Percentiles rank a stretch among this genome's conserved stretches.
Evolutionary conservation across 2,113 vertebrate species (phyloP).

Genomic region (Rhinogobius similis): DNA sequence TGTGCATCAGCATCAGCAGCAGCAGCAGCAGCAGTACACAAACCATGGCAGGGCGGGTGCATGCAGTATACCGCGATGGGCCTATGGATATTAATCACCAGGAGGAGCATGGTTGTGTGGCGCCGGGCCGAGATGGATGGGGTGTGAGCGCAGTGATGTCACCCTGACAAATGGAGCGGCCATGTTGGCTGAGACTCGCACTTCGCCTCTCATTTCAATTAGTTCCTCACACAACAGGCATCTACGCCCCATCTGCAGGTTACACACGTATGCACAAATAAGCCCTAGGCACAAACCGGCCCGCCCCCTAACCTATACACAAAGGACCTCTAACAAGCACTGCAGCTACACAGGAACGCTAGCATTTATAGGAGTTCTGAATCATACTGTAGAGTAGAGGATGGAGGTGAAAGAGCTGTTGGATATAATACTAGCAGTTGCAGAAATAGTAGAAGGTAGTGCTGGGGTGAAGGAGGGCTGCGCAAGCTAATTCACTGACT

Average conservation of each 20-base stretch:
- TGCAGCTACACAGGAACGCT: conserved; percentile 54
- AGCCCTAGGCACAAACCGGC: conserved; percentile 46
- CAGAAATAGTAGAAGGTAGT: background rate
- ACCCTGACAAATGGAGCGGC: conserved; percentile 82
- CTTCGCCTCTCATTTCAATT: conserved; percentile 87
- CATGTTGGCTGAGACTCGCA: conserved; percentile 79
- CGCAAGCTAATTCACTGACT: background rate
- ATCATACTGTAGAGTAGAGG: background rate
- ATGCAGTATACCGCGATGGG: conserved; percentile 53
- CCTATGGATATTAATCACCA: conserved; percentile 82
- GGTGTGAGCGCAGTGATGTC: conserved; percentile 83
- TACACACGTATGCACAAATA: conserved; percentile 56
- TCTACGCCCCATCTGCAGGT: conserved; percentile 62
- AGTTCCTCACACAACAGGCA: conserved; percentile 72
- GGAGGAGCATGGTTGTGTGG: conserved; percentile 71
- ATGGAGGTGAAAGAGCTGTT: background rate
- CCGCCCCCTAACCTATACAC: conserved; percentile 30
- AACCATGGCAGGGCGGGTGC: conserved; percentile 26
- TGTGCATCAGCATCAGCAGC: conserved; percentile 24
- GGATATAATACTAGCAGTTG: background rate
- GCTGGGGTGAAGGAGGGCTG: background rate
- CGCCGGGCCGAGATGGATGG: conserved; percentile 78
- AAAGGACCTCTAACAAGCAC: conserved; percentile 57
- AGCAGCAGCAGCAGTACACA: conserved; percentile 1
- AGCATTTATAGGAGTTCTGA: background rate